Evolutionary conservation across 2,888 invertebrate genomes (phyloP).

Genomic region (Glyphotaelius pellucidus): DNA sequence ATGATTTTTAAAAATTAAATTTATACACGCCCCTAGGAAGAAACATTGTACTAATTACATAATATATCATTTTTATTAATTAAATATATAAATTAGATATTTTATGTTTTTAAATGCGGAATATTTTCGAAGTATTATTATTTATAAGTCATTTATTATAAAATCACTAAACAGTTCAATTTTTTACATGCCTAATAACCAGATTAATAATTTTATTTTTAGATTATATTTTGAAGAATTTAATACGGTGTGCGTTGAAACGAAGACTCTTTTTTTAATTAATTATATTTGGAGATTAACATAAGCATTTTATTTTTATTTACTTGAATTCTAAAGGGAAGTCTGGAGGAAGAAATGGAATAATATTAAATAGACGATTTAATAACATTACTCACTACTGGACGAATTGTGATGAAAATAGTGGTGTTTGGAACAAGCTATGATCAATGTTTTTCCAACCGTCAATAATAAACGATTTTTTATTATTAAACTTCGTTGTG

Average conservation of each 20-base stretch:
- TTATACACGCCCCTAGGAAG: conserved; percentile 36
- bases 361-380: conserved; percentile 26
- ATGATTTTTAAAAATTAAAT: neutral
- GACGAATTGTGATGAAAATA: conserved; percentile 32
- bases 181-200: conserved; percentile 5
- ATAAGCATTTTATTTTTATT: conserved; percentile 32
- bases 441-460: neutral
- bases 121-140: conserved; percentile 35
- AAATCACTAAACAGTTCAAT: conserved; percentile 21
- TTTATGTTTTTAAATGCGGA: conserved; percentile 16
- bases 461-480: neutral
- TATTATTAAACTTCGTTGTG: neutral
- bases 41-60: conserved; percentile 34
- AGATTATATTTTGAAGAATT: conserved; percentile 17
- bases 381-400: conserved; percentile 28
- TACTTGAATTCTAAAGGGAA: conserved; percentile 25
- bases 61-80: neutral
- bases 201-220: conserved; percentile 6
- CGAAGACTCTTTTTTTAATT: conserved; percentile 13
- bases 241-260: conserved; percentile 20
- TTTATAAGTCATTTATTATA: conserved; percentile 31
- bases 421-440: conserved; percentile 6
- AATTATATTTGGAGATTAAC: conserved; percentile 11
- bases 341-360: conserved; percentile 43
- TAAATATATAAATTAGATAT: neutral